Conservation (phyloP, 2,797 vertebrate genomes). For the Lutjanus argentimaculatus region DNA sequence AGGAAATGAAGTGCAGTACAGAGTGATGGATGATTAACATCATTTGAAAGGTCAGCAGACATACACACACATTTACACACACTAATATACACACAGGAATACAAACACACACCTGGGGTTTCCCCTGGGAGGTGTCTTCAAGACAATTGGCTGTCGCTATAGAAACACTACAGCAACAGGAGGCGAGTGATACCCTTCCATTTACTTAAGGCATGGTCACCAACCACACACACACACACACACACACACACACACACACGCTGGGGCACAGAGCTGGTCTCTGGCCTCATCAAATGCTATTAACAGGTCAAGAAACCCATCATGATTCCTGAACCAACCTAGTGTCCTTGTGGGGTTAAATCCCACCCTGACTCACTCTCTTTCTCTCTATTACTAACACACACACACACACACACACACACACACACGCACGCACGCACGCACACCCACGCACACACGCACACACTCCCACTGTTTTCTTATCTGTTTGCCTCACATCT, state of each 20-base stretch:
- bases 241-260: constrained; percentile 9
- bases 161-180: constrained; percentile 77
- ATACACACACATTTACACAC: constrained; percentile 29
- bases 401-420: constrained; percentile 6
- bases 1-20: constrained; percentile 49
- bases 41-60: constrained; percentile 58
- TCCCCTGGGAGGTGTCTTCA: constrained; percentile 73
- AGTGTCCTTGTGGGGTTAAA: constrained; percentile 34
- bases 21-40: constrained; percentile 44
- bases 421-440: constrained; percentile 13
- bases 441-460: constrained; percentile 4
- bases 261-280: constrained; percentile 15
- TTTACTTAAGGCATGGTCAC: constrained; percentile 46
- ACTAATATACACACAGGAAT: constrained; percentile 19
- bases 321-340: constrained; percentile 26
- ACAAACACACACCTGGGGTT: constrained; percentile 54
- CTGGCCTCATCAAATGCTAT: constrained; percentile 35
- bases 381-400: neutral
- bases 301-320: constrained; percentile 49
- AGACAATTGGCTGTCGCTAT: constrained; percentile 81
- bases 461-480: constrained; percentile 16
- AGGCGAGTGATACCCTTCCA: constrained; percentile 62
- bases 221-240: constrained; percentile 7
- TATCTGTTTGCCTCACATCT: constrained; percentile 58
- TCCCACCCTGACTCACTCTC: constrained; percentile 2